These are phyloP conservation scores for Antennarius striatus DNA, from an alignment of 2,113 vertebrate species.

Conservation along the genomic window DNA sequence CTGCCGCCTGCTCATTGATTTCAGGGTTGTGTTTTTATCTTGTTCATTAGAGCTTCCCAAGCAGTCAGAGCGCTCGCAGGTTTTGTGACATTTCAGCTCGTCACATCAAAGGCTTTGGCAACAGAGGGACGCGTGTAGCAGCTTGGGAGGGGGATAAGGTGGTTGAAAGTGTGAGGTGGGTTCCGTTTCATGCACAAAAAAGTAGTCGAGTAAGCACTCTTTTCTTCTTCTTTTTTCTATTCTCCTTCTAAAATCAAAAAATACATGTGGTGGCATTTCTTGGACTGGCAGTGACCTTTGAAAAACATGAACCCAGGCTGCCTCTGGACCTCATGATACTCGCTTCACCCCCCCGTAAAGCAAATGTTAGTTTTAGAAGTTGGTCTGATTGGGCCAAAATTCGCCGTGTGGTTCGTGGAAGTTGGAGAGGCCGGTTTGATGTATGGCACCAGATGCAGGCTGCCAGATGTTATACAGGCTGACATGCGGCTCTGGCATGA, in stretches of 20 bases:
- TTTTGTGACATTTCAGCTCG: slow-evolving; percentile 66
- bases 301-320: slow-evolving; percentile 32
- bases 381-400: slow-evolving; percentile 66
- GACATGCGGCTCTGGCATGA: slow-evolving; percentile 69
- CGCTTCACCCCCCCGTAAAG: slow-evolving; percentile 41
- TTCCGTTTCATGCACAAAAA: slow-evolving; percentile 21
- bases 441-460: slow-evolving; percentile 80
- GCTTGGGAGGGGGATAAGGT: slow-evolving; percentile 37
- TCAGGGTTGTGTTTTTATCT: slow-evolving; percentile 65
- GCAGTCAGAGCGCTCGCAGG: slow-evolving; percentile 58
- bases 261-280: no score
- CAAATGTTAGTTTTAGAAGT: slow-evolving; percentile 77
- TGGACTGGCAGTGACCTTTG: slow-evolving; percentile 47
- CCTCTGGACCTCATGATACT: slow-evolving; percentile 21
- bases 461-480: slow-evolving; percentile 78
- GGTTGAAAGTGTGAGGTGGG: slow-evolving; percentile 21
- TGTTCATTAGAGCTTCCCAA: slow-evolving; percentile 72
- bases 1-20: slow-evolving; percentile 64
- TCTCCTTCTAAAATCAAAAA: slow-evolving; percentile 15
- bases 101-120: slow-evolving; percentile 68
- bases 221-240: background rate
- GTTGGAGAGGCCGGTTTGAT: slow-evolving; percentile 72
- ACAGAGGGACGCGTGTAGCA: slow-evolving; percentile 36
- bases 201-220: slow-evolving; percentile 43
- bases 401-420: slow-evolving; percentile 55